A percentile compares a stretch with the other conserved stretches of the same genome.
These are phyloP conservation scores for Drosophila persimilis DNA, from an alignment of 1,140 invertebrate species.

Conservation along the genomic window DNA sequence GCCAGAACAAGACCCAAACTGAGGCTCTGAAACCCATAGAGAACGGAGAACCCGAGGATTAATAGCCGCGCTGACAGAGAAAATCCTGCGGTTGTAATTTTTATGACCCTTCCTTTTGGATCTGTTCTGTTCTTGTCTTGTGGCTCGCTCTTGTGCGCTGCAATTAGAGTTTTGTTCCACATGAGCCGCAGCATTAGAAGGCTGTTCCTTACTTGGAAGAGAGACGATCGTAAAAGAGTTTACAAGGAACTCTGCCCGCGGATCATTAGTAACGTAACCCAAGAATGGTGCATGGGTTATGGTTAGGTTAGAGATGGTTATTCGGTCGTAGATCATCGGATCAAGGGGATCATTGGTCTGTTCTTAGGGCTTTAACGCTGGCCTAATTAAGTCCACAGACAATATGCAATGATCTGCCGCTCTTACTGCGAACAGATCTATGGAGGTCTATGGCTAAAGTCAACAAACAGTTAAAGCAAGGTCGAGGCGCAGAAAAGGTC, in stretches of 20 bases:
- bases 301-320: too few relatives aligned
- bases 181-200: constrained; percentile 9
- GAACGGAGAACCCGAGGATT: constrained; percentile 48
- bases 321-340: constrained; percentile 24
- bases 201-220: constrained; percentile 39
- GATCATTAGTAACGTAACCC: constrained; percentile 63
- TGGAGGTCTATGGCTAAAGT: constrained; percentile 39
- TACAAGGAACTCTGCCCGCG: constrained; percentile 51
- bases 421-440: constrained; percentile 49
- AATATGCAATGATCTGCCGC: constrained; percentile 27
- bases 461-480: constrained; percentile 62
- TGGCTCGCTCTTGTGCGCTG: constrained; percentile 18
- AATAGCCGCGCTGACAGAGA: constrained; percentile 74
- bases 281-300: constrained; percentile 51
- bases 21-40: constrained; percentile 16
- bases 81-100: constrained; percentile 78
- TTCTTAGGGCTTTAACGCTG: constrained; percentile 38
- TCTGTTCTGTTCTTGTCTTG: constrained; percentile 9
- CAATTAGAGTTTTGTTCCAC: constrained; percentile 63
- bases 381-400: constrained; percentile 55
- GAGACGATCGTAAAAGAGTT: constrained; percentile 65
- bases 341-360: constrained; percentile 42
- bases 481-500: constrained; percentile 7
- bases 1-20: constrained; percentile 24
- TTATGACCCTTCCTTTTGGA: constrained; percentile 55